Percentiles rank a stretch among this genome's conserved stretches.
These are phyloP conservation scores for Microtus oregoni DNA, from an alignment of 2,113 vertebrate species.

Conservation along the genomic window DNA sequence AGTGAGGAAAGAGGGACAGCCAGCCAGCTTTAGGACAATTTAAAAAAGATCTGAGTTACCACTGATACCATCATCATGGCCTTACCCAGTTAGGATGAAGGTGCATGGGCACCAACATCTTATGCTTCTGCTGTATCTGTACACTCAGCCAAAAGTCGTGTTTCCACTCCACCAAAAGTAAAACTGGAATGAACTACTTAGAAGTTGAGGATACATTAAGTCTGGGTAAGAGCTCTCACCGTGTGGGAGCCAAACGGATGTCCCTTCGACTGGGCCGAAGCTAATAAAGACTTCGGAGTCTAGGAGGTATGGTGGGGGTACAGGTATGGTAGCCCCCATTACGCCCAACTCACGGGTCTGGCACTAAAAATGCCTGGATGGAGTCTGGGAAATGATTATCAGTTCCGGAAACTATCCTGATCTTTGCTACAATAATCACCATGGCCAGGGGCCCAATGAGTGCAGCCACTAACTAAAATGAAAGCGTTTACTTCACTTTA, in stretches of 20 bases:
- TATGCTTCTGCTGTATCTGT: background rate
- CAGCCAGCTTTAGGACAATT: background rate
- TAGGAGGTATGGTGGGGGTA: background rate
- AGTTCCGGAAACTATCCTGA: background rate
- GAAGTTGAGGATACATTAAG: slow-evolving; percentile 10
- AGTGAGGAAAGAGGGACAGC: background rate
- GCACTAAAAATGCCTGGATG: background rate
- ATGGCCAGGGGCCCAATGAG: background rate
- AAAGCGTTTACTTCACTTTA: background rate
- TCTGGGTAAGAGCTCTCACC: background rate
- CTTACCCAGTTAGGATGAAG: background rate
- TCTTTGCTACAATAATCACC: background rate
- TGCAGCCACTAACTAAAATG: background rate
- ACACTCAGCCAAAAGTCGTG: background rate
- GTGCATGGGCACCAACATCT: too few relatives aligned
- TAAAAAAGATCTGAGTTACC: background rate
- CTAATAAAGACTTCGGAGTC: background rate
- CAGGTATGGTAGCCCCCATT: background rate
- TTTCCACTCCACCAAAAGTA: background rate
- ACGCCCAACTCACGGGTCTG: background rate
- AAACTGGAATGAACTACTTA: background rate
- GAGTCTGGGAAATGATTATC: background rate
- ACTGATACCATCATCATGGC: background rate
- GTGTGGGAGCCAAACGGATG: background rate
- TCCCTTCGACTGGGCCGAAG: background rate